These are phyloP conservation scores for Dolichallabes microphthalmus DNA, from an alignment of 2,113 vertebrate genomes.

Conservation along the genomic window DNA sequence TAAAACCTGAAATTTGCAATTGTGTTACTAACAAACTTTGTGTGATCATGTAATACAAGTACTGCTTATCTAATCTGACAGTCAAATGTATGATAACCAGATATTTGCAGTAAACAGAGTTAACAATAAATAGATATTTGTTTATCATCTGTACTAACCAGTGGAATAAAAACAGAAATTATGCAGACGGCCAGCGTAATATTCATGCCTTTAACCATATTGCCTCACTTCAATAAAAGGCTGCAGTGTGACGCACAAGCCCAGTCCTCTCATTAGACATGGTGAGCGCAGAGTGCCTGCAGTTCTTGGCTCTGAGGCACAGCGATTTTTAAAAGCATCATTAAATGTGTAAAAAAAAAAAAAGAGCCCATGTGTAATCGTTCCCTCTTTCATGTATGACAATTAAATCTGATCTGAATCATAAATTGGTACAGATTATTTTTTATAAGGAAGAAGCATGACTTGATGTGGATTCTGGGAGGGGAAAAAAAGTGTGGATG, in stretches of 20 bases:
- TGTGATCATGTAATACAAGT: background rate
- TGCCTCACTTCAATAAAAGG: background rate
- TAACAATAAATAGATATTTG: background rate
- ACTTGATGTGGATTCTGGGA: background rate
- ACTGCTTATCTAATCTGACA: background rate
- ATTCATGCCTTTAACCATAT: background rate
- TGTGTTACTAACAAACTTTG: background rate
- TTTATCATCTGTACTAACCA: background rate
- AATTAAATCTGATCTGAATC: background rate
- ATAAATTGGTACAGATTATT: background rate
- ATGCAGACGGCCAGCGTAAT: background rate
- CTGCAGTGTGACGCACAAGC: conserved; percentile 3
- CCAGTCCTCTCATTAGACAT: background rate
- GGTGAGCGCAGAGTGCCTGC: background rate
- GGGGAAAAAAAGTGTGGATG: no score
- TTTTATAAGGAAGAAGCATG: background rate
- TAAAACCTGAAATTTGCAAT: background rate
- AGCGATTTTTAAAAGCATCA: background rate
- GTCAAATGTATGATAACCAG: background rate
- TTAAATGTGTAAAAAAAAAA: background rate
- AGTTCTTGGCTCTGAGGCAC: conserved; percentile 5
- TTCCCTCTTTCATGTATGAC: background rate
- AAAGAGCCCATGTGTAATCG: background rate
- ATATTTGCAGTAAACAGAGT: background rate
- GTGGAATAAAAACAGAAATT: background rate